phyloP scores from a whole-genome alignment of 1,140 invertebrate genomes.

The Eueides isabella region DNA sequence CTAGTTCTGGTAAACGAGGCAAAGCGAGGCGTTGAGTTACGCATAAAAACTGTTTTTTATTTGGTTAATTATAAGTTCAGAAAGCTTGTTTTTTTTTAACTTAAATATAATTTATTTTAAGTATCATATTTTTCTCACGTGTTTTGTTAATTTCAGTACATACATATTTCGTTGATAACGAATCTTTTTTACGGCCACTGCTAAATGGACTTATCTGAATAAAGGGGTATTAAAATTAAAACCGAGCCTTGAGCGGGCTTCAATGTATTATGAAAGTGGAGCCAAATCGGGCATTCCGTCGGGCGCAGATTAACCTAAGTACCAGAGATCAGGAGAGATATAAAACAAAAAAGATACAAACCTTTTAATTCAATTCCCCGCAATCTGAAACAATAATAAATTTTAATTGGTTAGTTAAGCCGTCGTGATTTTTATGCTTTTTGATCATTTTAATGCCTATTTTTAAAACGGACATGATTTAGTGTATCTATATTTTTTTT shows the following conservation, averaged over 20 bases:
- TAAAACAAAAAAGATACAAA: slow-evolving; percentile 22
- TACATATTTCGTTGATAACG: background rate
- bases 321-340: slow-evolving; percentile 25
- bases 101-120: background rate
- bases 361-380: background rate
- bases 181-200: slow-evolving; percentile 13
- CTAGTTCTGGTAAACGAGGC: no score
- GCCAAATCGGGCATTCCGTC: slow-evolving; percentile 23
- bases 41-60: no score
- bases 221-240: slow-evolving; percentile 27
- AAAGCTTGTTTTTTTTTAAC: background rate
- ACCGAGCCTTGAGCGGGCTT: slow-evolving; percentile 15
- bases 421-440: background rate
- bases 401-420: background rate
- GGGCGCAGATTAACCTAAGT: slow-evolving; percentile 24
- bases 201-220: slow-evolving; percentile 26
- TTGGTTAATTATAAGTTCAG: no score
- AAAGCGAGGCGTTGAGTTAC: no score
- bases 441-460: background rate
- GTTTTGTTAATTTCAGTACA: background rate
- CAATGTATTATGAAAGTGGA: slow-evolving; percentile 26
- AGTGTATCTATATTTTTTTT: background rate
- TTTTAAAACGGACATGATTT: no score
- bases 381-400: slow-evolving; percentile 19
- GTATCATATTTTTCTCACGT: background rate